Base-by-base conservation (phyloP, 2,888 invertebrate species). In the Heliconius erato region DNA sequence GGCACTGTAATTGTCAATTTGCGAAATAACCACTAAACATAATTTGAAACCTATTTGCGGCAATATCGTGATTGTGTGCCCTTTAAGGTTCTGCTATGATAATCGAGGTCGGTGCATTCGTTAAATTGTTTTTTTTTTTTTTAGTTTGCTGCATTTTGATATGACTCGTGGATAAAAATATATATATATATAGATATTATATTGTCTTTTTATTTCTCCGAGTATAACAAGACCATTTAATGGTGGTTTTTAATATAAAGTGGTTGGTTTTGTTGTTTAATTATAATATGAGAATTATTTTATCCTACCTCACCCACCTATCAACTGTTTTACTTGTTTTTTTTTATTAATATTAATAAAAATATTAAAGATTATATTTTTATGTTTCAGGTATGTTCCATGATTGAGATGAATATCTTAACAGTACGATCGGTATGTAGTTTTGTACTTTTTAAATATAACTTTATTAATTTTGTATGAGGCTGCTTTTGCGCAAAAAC, bases 21-120 rank as follows among this genome's bases (percentile, higher is more conserved):
- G 85, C 82, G 85, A 85, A 86, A 84, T 85, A 82, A 86, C 86
- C 86, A 84, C 86, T 85, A 84, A 85, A 83, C 68, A 85, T 87
- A 86, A 87, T 87, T 87, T 86, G 84, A 86, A 85, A 87, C 85
- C 82, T 87, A 86, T 87, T 87, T 83, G 85, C 84, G 85, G 80
- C 85, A 80, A 87, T 86, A 86, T 84, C 84, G 83, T 84, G 85
- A 86, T 86, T 85, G 85, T 86, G 63, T 85, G 85, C 87, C 87
- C 87, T 87, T 87, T 84, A 84, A 85, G 82, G 84, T 85, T 82
- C 68, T 80, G 79, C 83, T 85, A 68, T 82, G 76, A 81, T 85
- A 83, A 83, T 84, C 82, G 83, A 82, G 81, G 79, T 68, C 79
- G 71, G 79, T 81, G 74, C 83, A 80, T 84, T 84, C 82, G 81